Evolutionary conservation across 2,888 invertebrate genomes (phyloP), one percentile per base, ranked within the genome.

Genomic region (Nephrotoma guestfalica): DNA sequence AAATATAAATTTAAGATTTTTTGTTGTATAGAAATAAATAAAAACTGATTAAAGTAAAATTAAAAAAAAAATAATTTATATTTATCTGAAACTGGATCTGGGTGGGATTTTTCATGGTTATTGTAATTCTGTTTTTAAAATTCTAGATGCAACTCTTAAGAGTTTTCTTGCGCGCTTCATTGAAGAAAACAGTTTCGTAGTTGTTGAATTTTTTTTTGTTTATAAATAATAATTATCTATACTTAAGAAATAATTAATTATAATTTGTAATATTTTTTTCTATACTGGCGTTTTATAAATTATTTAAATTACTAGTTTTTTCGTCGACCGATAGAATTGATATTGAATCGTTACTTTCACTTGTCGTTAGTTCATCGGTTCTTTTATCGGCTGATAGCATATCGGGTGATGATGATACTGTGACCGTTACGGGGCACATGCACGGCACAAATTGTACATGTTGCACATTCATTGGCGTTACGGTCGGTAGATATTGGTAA

Each of bases 381-480:
- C 86, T 18, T 86, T 86, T 86, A 40, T 86, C 86, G 6, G 47
- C 88, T 6, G 87, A 51, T 15, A 86, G 45, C 9, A 71, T 9
- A 30, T 71, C 71, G 30, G 71, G 30, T 40, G 87, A 87, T 15
- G 86, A 86, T 18, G 86, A 51, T 1, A 88, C 86, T 6, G 87
- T 86, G 0, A 88, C 87, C 41, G 88, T 86, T 0, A 88, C 87
- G 18, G 88, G 88, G 85, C 88, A 88, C 88, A 88, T 88, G 51
- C 88, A 88, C 7, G 88, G 88, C 18, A 88, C 88, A 85, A 88
- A 88, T 83, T 88, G 88, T 15, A 88, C 86, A 30, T 88, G 88
- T 51, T 87, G 88, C 6, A 87, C 86, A 40, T 85, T 83, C 9
- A 86, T 30, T 41, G 86, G 43, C 11, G 84, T 13, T 6, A 83